phyloP scores from a whole-genome alignment of 2,888 invertebrate species.

The Lasioglossum figueresi region DNA sequence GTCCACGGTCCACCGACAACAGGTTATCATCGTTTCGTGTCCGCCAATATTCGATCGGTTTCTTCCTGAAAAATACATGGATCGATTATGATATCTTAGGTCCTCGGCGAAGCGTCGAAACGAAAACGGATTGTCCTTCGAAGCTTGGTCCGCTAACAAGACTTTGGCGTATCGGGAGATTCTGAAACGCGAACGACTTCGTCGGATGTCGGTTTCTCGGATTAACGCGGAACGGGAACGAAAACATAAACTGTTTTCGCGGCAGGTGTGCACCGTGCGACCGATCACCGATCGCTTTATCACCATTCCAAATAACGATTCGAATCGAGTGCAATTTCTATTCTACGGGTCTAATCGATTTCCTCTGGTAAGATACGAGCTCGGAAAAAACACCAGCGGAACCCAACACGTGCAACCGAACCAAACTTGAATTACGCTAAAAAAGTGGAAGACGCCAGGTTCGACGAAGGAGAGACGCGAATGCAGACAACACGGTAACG shows the following conservation, averaged over 20 bases:
- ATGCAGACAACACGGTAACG: slow-evolving; percentile 42
- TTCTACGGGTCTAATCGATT: background rate
- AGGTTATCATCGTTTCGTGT: slow-evolving; percentile 12
- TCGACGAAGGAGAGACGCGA: slow-evolving; percentile 31
- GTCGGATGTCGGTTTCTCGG: slow-evolving; percentile 41
- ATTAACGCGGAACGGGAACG: slow-evolving; percentile 44
- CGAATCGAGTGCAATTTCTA: background rate
- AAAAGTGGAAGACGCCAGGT: slow-evolving; percentile 42
- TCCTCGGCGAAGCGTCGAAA: background rate
- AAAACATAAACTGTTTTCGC: slow-evolving; percentile 36
- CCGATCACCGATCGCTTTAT: background rate
- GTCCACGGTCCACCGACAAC: background rate
- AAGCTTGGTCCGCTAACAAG: slow-evolving; percentile 69
- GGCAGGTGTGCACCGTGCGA: slow-evolving; percentile 49
- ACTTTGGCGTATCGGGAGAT: slow-evolving; percentile 49
- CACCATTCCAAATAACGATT: background rate
- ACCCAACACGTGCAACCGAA: slow-evolving; percentile 7
- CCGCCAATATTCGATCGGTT: background rate
- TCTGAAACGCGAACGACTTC: slow-evolving; percentile 50
- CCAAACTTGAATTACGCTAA: slow-evolving; percentile 52
- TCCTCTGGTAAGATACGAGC: slow-evolving; percentile 7
- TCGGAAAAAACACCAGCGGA: slow-evolving; percentile 26
- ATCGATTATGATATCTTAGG: background rate
- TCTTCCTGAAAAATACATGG: background rate
- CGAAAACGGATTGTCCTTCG: slow-evolving; percentile 56